These are phyloP conservation scores for Lithodes maja DNA, from an alignment of 2,888 invertebrate species.

Conservation along the genomic window DNA sequence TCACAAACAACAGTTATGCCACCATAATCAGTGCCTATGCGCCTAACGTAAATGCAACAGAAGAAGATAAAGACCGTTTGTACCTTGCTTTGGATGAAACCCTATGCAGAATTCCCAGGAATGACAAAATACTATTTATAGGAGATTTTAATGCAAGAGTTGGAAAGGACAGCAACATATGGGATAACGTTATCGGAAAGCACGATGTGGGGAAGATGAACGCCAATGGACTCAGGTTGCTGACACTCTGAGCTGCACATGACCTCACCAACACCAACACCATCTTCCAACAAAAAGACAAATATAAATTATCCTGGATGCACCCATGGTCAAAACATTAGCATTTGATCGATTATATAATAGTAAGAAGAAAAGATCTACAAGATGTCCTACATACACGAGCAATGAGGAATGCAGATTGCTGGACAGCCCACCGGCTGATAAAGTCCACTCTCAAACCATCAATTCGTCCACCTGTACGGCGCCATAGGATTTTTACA, in stretches of 20 bases:
- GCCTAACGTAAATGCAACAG: neutral
- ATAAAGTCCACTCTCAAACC: neutral
- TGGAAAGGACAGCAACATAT: neutral
- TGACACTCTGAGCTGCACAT: neutral
- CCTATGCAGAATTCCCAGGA: neutral
- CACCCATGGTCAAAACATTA: neutral
- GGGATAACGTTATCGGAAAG: neutral
- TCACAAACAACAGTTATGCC: neutral
- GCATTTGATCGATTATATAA: neutral
- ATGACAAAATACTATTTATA: neutral
- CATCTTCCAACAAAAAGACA: neutral
- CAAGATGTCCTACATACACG: neutral
- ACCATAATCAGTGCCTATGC: neutral
- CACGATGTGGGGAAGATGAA: neutral
- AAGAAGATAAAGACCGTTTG: neutral
- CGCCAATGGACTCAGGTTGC: neutral
- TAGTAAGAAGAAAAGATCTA: neutral
- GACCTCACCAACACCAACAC: neutral
- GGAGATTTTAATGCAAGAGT: constrained; percentile 9
- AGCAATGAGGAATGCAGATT: neutral
- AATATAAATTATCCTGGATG: neutral
- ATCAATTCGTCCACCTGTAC: too few species aligned
- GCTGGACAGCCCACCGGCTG: neutral
- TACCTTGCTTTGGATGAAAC: neutral
- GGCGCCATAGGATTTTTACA: neutral